A percentile compares a stretch with the other conserved stretches of the same genome.
These are phyloP conservation scores for Pedionomus torquatus DNA, from an alignment of 2,113 vertebrate species.

Conservation along the genomic window DNA sequence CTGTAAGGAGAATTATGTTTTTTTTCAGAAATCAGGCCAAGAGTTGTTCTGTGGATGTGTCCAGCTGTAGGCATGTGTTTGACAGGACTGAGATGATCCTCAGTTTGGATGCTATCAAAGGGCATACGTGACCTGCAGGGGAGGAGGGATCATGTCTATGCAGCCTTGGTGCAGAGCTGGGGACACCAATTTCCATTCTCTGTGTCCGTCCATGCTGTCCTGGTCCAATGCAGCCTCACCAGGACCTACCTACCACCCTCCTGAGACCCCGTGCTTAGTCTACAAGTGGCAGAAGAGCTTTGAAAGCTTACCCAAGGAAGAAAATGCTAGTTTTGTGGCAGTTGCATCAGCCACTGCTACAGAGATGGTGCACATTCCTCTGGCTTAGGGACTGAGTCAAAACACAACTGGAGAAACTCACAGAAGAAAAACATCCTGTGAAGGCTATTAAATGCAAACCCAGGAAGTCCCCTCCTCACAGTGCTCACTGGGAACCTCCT, in stretches of 20 bases:
- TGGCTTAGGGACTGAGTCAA: neutral
- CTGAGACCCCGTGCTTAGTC: neutral
- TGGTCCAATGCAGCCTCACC: neutral
- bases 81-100: neutral
- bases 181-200: fast-evolving
- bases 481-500: neutral
- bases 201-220: fast-evolving
- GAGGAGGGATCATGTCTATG: neutral
- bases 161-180: neutral
- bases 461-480: neutral
- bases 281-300: neutral
- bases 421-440: neutral
- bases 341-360: neutral
- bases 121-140: neutral
- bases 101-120: neutral
- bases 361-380: neutral
- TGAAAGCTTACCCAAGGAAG: neutral
- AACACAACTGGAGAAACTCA: neutral
- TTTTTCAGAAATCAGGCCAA: neutral
- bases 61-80: neutral
- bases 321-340: neutral
- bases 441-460: neutral
- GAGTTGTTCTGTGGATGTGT: neutral
- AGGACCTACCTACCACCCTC: neutral
- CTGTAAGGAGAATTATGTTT: neutral